Conservation (phyloP, 2,888 invertebrate species). For the Omphaloscelis lunosa region DNA sequence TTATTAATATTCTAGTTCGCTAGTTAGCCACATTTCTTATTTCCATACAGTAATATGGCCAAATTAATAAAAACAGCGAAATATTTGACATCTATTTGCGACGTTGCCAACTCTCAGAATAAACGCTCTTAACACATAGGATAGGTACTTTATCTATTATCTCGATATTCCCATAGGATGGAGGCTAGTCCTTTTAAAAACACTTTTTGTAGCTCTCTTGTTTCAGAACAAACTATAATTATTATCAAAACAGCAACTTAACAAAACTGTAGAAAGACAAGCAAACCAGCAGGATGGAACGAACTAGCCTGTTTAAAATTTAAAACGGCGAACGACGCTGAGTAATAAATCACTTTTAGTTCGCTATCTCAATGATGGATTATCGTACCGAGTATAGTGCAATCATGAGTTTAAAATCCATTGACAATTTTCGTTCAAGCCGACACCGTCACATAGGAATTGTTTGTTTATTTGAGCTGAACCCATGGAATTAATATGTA, state of each 20-base stretch:
- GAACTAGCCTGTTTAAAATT: slow-evolving; percentile 74
- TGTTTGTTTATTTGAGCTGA: slow-evolving; percentile 28
- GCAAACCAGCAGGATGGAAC: slow-evolving; percentile 44
- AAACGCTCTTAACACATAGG: too few relatives aligned
- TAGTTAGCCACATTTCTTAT: too few relatives aligned
- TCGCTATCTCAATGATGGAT: slow-evolving; percentile 83
- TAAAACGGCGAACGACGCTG: slow-evolving; percentile 75
- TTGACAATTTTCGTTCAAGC: slow-evolving; percentile 69
- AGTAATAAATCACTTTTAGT: slow-evolving; percentile 80
- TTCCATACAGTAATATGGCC: too few relatives aligned
- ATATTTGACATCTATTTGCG: too few relatives aligned
- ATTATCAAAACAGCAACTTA: slow-evolving; percentile 12
- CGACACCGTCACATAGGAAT: slow-evolving; percentile 9
- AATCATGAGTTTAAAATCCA: slow-evolving; percentile 78
- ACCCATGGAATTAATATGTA: too few relatives aligned
- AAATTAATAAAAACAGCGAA: too few relatives aligned
- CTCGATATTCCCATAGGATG: too few relatives aligned
- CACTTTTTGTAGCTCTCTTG: background rate
- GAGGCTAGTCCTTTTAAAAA: too few relatives aligned
- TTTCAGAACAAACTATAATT: background rate
- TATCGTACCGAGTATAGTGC: slow-evolving; percentile 74
- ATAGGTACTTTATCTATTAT: too few relatives aligned
- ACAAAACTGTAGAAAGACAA: slow-evolving; percentile 46
- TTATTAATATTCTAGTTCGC: too few relatives aligned
- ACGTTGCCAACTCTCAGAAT: too few relatives aligned